Evolutionary conservation across 2,113 vertebrate genomes (phyloP).

Genomic region (Pomatorhinus ruficollis): DNA sequence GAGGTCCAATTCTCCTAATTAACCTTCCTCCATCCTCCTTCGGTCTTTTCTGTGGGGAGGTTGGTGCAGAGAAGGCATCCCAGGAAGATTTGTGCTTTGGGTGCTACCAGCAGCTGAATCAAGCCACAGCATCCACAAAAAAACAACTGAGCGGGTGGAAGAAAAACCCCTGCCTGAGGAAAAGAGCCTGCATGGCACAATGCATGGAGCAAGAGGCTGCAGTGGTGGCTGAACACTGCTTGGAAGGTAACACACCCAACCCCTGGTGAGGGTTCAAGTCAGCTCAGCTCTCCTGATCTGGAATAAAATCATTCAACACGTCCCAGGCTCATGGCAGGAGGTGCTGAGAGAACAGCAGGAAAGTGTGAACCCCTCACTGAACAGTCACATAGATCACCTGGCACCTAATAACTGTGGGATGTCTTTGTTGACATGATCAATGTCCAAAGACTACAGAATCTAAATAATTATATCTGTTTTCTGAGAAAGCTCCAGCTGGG

Average conservation of each 20-base stretch:
- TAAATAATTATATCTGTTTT: background rate
- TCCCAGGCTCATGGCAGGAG: background rate
- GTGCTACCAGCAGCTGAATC: background rate
- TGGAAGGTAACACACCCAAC: background rate
- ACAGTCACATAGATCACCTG: background rate
- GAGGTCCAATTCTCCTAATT: background rate
- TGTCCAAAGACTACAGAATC: background rate
- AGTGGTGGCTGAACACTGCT: background rate
- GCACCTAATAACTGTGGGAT: background rate
- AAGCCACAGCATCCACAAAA: background rate
- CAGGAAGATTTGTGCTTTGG: rapidly evolving
- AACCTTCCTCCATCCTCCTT: background rate
- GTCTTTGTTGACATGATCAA: background rate
- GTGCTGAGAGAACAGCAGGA: background rate
- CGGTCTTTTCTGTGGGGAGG: background rate
- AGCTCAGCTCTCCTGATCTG: background rate
- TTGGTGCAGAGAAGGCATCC: background rate
- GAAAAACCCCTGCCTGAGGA: background rate
- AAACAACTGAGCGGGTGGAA: background rate
- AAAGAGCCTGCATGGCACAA: background rate
- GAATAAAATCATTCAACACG: background rate
- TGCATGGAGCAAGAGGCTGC: background rate
- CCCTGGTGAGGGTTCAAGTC: background rate
- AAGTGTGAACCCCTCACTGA: background rate
- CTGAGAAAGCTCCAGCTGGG: background rate